phyloP scores from a whole-genome alignment of 2,888 invertebrate genomes.

The Helleia helle region DNA sequence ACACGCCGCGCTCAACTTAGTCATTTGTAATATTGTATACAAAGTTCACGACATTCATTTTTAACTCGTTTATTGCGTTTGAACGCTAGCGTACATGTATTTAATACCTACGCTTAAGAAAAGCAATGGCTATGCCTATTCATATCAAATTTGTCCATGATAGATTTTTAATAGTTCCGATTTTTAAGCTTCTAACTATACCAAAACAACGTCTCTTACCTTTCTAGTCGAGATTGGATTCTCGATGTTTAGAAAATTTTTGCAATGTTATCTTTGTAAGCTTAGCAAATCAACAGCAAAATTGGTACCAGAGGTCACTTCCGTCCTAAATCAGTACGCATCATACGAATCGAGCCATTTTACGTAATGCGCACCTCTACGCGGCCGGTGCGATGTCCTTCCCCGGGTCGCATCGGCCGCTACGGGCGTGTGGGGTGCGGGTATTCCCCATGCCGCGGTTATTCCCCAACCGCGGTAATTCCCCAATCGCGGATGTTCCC shows the following conservation, averaged over 20 bases:
- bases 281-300: conserved; percentile 71
- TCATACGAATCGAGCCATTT: conserved; percentile 74
- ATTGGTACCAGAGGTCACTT: conserved; percentile 73
- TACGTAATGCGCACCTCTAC: conserved; percentile 69
- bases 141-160: conserved; percentile 72
- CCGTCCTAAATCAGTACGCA: conserved; percentile 73
- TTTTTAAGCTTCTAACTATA: conserved; percentile 66
- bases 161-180: conserved; percentile 70
- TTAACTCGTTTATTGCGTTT: conserved; percentile 45
- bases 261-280: conserved; percentile 67
- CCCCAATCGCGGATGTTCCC: conserved; percentile 37
- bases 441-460: conserved; percentile 30
- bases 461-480: conserved; percentile 39
- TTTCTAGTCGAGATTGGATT: conserved; percentile 45
- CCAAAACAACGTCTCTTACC: conserved; percentile 51
- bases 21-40: conserved; percentile 26
- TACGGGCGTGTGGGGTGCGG: conserved; percentile 26
- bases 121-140: conserved; percentile 69
- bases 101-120: conserved; percentile 54
- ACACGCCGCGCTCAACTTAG: conserved; percentile 30
- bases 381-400: conserved; percentile 64
- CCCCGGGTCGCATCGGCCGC: conserved; percentile 61
- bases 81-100: conserved; percentile 60
- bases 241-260: conserved; percentile 61
- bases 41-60: conserved; percentile 35